Evolutionary conservation across 2,888 invertebrate species (phyloP).

Genomic region (Agrochola circellaris): DNA sequence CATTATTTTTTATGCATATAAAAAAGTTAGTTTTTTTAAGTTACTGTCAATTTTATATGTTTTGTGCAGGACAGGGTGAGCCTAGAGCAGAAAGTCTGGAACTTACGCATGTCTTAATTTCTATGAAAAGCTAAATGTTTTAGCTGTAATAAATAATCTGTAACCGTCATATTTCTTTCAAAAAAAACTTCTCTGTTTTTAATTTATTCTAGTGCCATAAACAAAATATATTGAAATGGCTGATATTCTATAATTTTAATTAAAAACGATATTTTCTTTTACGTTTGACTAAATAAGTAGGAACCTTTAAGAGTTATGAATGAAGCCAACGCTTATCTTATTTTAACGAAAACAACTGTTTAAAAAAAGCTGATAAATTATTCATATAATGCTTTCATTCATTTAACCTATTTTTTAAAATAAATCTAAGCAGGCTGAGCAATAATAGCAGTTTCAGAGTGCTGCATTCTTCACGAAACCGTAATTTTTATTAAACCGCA

Average conservation of each 20-base stretch:
- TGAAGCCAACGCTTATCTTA: not conserved
- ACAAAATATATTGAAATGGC: not conserved
- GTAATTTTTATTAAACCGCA: slow-evolving; percentile 19
- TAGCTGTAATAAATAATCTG: not conserved
- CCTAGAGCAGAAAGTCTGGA: not conserved
- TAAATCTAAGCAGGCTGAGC: not conserved
- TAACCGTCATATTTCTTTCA: no score
- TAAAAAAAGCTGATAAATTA: slow-evolving; percentile 16
- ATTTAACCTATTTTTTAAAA: not conserved
- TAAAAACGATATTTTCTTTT: not conserved
- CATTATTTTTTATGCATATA: not conserved
- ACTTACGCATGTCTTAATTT: not conserved
- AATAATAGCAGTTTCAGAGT: slow-evolving; percentile 8
- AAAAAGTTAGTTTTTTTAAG: not conserved
- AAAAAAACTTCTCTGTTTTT: not conserved
- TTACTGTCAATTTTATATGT: not conserved
- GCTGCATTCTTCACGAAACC: slow-evolving; percentile 26
- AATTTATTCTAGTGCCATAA: not conserved
- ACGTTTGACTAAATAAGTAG: not conserved
- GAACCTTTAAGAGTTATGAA: not conserved
- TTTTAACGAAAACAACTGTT: slow-evolving; percentile 2
- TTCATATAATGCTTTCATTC: slow-evolving; percentile 18
- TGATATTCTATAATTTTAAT: no score
- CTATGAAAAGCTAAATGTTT: not conserved
- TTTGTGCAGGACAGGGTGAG: not conserved